A percentile compares a stretch with the other conserved stretches of the same genome.
Conservation (phyloP, 2,113 vertebrate genomes). For the Terrapene triunguis region DNA sequence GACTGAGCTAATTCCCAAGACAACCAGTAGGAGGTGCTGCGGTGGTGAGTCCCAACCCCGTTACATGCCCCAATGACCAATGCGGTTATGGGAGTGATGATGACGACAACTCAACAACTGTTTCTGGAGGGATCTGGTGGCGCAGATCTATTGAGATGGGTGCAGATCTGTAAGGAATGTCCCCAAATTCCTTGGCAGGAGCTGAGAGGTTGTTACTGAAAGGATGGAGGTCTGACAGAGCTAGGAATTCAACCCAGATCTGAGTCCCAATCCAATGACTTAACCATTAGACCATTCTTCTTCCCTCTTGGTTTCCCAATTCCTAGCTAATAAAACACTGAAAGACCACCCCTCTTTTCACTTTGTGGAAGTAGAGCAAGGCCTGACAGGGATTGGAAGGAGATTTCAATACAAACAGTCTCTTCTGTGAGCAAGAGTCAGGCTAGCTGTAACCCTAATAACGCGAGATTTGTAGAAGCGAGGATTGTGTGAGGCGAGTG, state of each 20-base stretch:
- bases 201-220: background rate
- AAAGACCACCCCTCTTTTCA: background rate
- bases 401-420: no score
- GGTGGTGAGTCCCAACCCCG: no score
- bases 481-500: no score
- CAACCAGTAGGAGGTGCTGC: no score
- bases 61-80: no score
- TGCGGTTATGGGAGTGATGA: background rate
- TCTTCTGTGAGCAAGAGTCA: no score
- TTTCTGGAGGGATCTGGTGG: background rate
- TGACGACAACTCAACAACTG: background rate
- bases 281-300: background rate
- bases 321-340: background rate
- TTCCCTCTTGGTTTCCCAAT: background rate
- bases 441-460: no score
- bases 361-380: no score
- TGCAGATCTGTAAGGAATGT: background rate
- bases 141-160: background rate
- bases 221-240: background rate
- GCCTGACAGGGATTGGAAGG: no score
- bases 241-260: background rate
- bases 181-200: background rate
- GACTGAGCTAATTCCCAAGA: no score
- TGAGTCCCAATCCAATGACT: background rate
- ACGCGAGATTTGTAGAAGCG: no score